These are phyloP conservation scores for Baryphthengus martii DNA, from an alignment of 2,113 vertebrate genomes.

Conservation along the genomic window DNA sequence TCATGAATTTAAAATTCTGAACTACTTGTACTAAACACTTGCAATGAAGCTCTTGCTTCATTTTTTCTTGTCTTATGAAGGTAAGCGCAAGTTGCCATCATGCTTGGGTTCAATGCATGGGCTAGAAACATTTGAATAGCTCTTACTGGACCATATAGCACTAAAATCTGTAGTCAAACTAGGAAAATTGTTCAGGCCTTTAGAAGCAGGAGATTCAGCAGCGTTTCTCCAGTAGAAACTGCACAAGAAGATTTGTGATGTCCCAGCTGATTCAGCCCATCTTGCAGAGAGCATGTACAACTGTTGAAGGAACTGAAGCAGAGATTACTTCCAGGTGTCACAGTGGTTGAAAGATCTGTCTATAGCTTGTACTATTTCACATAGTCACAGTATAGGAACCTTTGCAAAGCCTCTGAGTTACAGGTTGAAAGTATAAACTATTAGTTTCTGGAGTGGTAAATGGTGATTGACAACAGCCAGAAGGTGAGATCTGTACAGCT, in stretches of 20 bases:
- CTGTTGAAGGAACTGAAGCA: not conserved
- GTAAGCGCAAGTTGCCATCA: not conserved
- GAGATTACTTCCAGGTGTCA: not conserved
- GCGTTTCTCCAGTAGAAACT: not conserved
- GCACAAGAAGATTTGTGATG: not conserved
- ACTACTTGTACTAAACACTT: not conserved
- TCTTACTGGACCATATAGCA: accelerated
- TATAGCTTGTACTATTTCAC: not conserved
- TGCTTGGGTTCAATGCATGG: not conserved
- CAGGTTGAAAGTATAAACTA: not conserved
- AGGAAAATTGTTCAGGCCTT: not conserved
- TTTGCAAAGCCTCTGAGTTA: not conserved
- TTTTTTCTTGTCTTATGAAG: not conserved
- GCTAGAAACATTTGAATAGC: not conserved
- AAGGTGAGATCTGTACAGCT: not conserved
- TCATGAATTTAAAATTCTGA: not conserved
- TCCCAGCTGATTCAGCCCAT: not conserved
- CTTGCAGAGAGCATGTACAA: not conserved
- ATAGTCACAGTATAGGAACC: not conserved
- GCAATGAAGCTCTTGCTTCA: not conserved
- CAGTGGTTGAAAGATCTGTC: not conserved
- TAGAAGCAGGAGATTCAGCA: not conserved
- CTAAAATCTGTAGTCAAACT: not conserved
- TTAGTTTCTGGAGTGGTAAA: not conserved
- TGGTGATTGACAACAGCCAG: accelerated